phyloP scores from a whole-genome alignment of 2,113 vertebrate species.

The Chinchilla lanigera region DNA sequence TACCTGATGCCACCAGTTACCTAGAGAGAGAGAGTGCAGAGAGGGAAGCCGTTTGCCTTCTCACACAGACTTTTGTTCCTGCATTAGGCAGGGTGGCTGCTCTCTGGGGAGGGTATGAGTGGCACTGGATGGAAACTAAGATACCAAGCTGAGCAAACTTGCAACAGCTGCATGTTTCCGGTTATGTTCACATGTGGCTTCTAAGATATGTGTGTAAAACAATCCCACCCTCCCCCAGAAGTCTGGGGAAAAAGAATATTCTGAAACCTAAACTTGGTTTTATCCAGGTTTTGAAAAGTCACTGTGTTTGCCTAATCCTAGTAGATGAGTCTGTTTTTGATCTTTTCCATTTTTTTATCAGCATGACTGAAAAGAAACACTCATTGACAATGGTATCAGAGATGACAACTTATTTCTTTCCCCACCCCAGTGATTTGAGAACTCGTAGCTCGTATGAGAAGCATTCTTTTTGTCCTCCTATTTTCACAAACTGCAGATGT shows the following conservation, averaged over 20 bases:
- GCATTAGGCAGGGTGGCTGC: background rate
- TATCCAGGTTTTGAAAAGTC: slow-evolving; percentile 61
- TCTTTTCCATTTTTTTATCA: slow-evolving; percentile 11
- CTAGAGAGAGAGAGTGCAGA: background rate
- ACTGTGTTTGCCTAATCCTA: slow-evolving; percentile 78
- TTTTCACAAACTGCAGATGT: background rate
- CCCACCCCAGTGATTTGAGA: background rate
- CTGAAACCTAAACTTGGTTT: slow-evolving; percentile 71
- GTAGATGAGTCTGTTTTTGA: slow-evolving; percentile 58
- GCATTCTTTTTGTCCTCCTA: background rate
- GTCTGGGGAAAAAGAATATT: slow-evolving; percentile 68
- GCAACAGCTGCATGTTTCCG: slow-evolving; percentile 82
- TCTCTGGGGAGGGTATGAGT: slow-evolving; percentile 42
- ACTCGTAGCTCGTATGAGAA: background rate
- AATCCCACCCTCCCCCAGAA: background rate
- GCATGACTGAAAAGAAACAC: slow-evolving; percentile 61
- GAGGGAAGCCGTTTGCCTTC: background rate
- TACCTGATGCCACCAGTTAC: slow-evolving; percentile 63
- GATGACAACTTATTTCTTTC: background rate
- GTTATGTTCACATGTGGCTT: slow-evolving; percentile 75
- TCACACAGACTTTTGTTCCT: background rate
- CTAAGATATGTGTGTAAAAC: slow-evolving; percentile 75
- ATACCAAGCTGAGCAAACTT: slow-evolving; percentile 62
- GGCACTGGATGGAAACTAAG: background rate
- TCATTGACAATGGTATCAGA: background rate